Percentiles rank a stretch among this genome's conserved stretches.
These are phyloP conservation scores for Drosophila ohnishii DNA, from an alignment of 1,140 invertebrate genomes.

Conservation along the genomic window DNA sequence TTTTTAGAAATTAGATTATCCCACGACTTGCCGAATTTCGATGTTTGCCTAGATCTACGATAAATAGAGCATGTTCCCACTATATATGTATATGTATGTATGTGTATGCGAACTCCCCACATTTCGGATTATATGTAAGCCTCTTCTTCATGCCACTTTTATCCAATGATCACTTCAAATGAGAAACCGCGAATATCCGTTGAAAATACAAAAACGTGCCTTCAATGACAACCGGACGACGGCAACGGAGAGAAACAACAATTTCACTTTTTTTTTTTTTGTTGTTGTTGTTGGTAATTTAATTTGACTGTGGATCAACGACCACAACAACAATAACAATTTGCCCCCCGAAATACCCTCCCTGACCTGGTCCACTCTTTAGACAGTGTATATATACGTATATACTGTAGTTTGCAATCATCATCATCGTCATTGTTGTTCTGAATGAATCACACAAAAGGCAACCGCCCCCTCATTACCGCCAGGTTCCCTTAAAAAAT, in stretches of 20 bases:
- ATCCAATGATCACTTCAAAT: conserved; percentile 38
- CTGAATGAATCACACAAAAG: conserved; percentile 74
- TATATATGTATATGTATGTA: not conserved
- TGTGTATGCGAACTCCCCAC: conserved; percentile 7
- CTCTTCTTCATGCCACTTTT: not conserved
- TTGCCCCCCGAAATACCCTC: not conserved
- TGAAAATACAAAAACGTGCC: conserved; percentile 51
- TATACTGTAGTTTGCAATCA: conserved; percentile 47
- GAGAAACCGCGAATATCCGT: conserved; percentile 73
- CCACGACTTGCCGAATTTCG: conserved; percentile 20
- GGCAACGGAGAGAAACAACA: conserved; percentile 56
- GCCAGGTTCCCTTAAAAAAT: not conserved
- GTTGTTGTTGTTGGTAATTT: conserved; percentile 64
- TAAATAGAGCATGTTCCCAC: conserved; percentile 15
- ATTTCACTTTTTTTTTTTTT: conserved; percentile 66
- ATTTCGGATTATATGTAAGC: conserved; percentile 12
- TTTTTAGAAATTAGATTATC: conserved; percentile 12
- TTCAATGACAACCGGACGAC: conserved; percentile 65
- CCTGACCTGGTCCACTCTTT: conserved; percentile 16
- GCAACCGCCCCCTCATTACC: conserved; percentile 23
- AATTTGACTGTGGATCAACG: conserved; percentile 71
- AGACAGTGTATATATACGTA: not conserved
- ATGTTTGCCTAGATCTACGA: conserved; percentile 20
- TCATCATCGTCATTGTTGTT: conserved; percentile 60
- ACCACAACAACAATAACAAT: conserved; percentile 49